Base-by-base conservation (phyloP, 2,113 vertebrate genomes). In the Phylloscopus trochilus region DNA sequence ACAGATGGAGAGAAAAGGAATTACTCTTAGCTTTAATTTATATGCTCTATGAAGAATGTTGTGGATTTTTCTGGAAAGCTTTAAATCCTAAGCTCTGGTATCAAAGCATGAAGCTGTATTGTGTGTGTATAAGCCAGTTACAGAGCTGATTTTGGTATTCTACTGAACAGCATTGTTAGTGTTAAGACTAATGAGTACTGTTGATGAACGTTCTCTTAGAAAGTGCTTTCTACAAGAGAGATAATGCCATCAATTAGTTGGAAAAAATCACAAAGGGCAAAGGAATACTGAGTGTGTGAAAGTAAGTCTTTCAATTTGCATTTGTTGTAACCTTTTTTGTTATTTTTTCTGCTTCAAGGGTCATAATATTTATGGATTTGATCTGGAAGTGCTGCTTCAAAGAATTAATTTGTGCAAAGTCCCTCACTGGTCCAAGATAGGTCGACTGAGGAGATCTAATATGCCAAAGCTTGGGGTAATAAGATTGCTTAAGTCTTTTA, bases 381-480 rank as follows among this genome's bases (percentile, higher is more conserved):
- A 99, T 97, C 97, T 99, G 95, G 99, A 99, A 97, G 98, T 99
- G 78, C 98, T 99, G 46, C 98, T 99, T 93, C 99, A 99, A 97
- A 98, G 99, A 97, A 99, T 99, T 97, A 98, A 97, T 83, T 86
- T 81, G 39, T 99, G 98, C 96, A 99, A 99, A 96, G 99, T 99
- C 96, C 99, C 99, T 72, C 98, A 99, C 93, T 99, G 99, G 99
- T 99, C 99, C 76, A 99, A 99, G 97, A 99, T 99, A 22, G 99
- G 99, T 90, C 99, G 99, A 52, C 98, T 99, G 66, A 98, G 98
- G 90, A 98, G 99, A 92, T 98, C 97, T 80, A 98, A 97, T 73
- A 99, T 99, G 99, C 99, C 99, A 94, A 99, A 99, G 97, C 98
- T 99, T 92, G 99, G 99, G 98, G 99, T 99, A 98, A 98, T 89